A percentile compares a stretch with the other conserved stretches of the same genome.
These are phyloP conservation scores for Caenorhabditis remanei DNA, from an alignment of 1,140 invertebrate genomes.

Conservation along the genomic window DNA sequence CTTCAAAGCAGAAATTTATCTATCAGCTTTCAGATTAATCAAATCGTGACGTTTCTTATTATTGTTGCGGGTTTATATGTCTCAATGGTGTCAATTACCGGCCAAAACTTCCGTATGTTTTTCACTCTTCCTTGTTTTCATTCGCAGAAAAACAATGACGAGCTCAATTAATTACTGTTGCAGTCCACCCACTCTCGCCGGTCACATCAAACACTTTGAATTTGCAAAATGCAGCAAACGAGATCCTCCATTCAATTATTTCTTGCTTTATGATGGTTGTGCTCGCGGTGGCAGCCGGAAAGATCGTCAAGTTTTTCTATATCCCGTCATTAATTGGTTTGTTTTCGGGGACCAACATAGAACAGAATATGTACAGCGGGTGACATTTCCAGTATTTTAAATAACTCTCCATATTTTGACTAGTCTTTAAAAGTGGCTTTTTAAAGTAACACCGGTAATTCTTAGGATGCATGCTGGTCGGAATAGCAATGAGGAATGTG, in stretches of 20 bases:
- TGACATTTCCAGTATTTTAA: background rate
- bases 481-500: constrained; percentile 54
- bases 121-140: background rate
- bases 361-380: background rate
- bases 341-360: background rate
- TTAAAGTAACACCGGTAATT: constrained; percentile 19
- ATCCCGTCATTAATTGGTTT: constrained; percentile 42
- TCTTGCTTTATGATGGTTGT: constrained; percentile 43
- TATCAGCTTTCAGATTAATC: background rate
- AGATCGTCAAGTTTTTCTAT: constrained; percentile 41
- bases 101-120: constrained; percentile 36
- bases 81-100: constrained; percentile 36
- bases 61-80: constrained; percentile 28
- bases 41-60: constrained; percentile 28
- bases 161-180: background rate
- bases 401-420: too few species aligned
- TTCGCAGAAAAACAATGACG: background rate
- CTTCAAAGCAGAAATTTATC: too few species aligned
- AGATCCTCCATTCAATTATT: constrained; percentile 34
- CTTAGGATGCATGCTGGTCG: constrained; percentile 50
- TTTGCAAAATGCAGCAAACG: constrained; percentile 48
- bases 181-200: constrained; percentile 42
- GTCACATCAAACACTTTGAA: constrained; percentile 12
- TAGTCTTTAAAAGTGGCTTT: background rate
- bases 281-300: constrained; percentile 30